phyloP scores from a whole-genome alignment of 2,113 vertebrate genomes.

The Stigmatopora argus region DNA sequence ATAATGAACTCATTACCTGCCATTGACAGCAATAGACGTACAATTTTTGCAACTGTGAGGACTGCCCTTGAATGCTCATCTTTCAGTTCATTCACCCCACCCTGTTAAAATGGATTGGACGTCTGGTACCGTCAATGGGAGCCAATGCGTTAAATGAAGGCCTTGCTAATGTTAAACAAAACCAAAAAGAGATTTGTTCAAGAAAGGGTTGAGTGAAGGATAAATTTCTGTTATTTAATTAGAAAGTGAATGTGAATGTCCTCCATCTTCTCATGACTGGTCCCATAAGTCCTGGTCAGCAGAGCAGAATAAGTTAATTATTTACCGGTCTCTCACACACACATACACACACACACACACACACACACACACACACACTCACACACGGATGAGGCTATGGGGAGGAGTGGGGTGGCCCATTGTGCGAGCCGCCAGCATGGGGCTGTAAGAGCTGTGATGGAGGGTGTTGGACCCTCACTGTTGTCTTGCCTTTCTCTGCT shows the following conservation, averaged over 20 bases:
- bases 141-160: no score
- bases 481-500: conserved; percentile 96
- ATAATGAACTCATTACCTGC: no score
- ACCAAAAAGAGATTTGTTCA: no score
- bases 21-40: no score
- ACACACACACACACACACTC: conserved; percentile 73
- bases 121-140: no score
- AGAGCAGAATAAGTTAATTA: conserved; percentile 99
- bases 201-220: no score
- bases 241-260: conserved; percentile 60
- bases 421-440: conserved; percentile 86
- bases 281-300: conserved; percentile 88
- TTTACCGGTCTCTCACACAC: conserved; percentile 88
- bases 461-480: conserved; percentile 90
- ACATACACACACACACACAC: conserved; percentile 77
- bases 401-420: conserved; percentile 80
- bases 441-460: conserved; percentile 89
- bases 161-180: no score
- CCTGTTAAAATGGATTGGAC: no score
- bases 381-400: conserved; percentile 81
- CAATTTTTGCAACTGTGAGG: no score
- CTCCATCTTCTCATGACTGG: conserved; percentile 72
- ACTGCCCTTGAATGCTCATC: no score
- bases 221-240: conserved; percentile 24
- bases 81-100: no score